phyloP scores from a whole-genome alignment of 2,113 vertebrate genomes.

The Tachuris rubrigastra region DNA sequence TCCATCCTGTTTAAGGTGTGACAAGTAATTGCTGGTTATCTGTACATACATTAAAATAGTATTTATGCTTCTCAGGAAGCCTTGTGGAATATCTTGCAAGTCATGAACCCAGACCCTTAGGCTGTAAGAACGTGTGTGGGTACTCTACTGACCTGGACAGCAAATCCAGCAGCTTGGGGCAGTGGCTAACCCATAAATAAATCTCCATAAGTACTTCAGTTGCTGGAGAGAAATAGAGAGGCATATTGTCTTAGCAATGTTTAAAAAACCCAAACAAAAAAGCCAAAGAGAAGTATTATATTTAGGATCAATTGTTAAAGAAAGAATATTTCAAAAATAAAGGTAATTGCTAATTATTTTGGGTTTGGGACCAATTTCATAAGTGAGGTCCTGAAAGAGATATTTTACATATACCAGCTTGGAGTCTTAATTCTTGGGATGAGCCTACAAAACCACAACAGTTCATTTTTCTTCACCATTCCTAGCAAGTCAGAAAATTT shows the following conservation, averaged over 20 bases:
- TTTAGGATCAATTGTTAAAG: not conserved
- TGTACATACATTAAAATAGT: not conserved
- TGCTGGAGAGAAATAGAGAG: not conserved
- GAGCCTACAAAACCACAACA: not conserved
- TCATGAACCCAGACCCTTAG: not conserved
- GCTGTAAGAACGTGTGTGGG: not conserved
- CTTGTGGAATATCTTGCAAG: not conserved
- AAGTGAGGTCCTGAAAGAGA: not conserved
- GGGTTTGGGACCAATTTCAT: not conserved
- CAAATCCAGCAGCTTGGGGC: not conserved
- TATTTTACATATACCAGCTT: not conserved
- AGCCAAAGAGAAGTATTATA: not conserved
- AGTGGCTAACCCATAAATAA: not conserved
- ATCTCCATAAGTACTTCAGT: not conserved
- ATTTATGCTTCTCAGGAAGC: not conserved
- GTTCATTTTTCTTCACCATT: not conserved
- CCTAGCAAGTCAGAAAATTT: not conserved
- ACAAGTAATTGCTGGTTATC: not conserved
- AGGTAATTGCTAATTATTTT: not conserved
- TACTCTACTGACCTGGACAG: not conserved
- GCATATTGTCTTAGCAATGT: not conserved
- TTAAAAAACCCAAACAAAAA: not conserved
- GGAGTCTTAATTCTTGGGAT: not conserved
- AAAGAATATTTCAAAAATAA: not conserved
- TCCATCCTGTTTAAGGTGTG: not conserved